These are phyloP conservation scores for Zelleria hepariella DNA, from an alignment of 2,888 invertebrate species.

Conservation along the genomic window DNA sequence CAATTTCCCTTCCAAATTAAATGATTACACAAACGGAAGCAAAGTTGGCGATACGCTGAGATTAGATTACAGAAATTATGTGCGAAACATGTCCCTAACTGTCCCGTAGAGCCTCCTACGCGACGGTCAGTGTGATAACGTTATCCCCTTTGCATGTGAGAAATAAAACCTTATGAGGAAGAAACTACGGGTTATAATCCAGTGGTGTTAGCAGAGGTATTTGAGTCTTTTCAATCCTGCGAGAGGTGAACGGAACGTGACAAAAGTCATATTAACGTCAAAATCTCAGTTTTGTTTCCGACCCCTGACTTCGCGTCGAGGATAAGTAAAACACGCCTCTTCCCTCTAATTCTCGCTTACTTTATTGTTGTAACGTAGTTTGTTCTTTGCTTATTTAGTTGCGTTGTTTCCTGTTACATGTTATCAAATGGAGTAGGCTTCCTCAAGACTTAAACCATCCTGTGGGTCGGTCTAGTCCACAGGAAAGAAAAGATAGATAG, in stretches of 20 bases:
- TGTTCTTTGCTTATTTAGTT: background rate
- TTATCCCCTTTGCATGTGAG: background rate
- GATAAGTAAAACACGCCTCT: background rate
- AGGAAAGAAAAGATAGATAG: too few species aligned
- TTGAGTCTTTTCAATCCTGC: background rate
- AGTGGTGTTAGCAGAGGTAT: background rate
- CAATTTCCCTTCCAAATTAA: background rate
- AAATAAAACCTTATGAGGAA: background rate
- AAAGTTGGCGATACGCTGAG: background rate
- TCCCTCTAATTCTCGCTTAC: background rate
- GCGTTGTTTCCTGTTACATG: background rate
- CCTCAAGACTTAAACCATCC: too few species aligned
- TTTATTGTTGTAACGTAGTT: background rate
- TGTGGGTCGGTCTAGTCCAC: too few species aligned
- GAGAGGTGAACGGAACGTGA: background rate
- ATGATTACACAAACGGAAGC: background rate
- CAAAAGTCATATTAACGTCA: slow-evolving; percentile 3
- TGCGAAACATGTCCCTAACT: background rate
- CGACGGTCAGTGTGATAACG: background rate
- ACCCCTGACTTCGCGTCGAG: background rate
- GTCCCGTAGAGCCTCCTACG: background rate
- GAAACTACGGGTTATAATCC: background rate
- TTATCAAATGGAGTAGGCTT: background rate
- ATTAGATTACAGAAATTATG: background rate
- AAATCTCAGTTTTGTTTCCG: slow-evolving; percentile 1